These are phyloP conservation scores for Thyatira batis DNA, from an alignment of 2,888 invertebrate genomes.

Conservation along the genomic window DNA sequence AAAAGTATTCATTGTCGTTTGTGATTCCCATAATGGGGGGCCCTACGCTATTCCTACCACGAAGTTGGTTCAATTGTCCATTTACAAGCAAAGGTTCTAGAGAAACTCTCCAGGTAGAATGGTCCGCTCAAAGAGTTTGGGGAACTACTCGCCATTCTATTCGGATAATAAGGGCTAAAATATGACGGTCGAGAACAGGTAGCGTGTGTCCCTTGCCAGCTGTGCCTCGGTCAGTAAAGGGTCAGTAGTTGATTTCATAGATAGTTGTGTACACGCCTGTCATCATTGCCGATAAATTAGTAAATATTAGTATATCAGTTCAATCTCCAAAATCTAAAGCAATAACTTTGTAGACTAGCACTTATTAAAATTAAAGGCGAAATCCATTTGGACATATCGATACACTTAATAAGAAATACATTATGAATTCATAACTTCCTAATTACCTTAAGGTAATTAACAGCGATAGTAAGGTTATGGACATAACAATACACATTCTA, in stretches of 20 bases:
- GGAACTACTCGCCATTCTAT: constrained; percentile 23
- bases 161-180: constrained; percentile 39
- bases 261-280: no score
- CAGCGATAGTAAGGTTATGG: no score
- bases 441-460: no score
- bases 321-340: no score
- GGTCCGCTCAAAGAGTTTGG: constrained; percentile 43
- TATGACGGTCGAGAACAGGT: constrained; percentile 48
- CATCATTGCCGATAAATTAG: no score
- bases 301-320: no score
- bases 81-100: constrained; percentile 31
- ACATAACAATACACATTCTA: no score
- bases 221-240: constrained; percentile 23
- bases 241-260: background rate
- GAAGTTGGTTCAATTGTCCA: constrained; percentile 38
- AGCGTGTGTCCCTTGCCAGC: constrained; percentile 33
- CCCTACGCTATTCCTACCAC: constrained; percentile 19
- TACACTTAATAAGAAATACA: no score
- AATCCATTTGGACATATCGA: no score
- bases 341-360: no score
- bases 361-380: no score
- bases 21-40: background rate
- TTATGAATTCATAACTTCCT: no score
- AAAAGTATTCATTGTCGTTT: background rate
- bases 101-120: constrained; percentile 33